Evolutionary conservation across 2,113 vertebrate species (phyloP), one percentile per base, ranked within the genome.

Genomic region (Tragelaphus buxtoni): DNA sequence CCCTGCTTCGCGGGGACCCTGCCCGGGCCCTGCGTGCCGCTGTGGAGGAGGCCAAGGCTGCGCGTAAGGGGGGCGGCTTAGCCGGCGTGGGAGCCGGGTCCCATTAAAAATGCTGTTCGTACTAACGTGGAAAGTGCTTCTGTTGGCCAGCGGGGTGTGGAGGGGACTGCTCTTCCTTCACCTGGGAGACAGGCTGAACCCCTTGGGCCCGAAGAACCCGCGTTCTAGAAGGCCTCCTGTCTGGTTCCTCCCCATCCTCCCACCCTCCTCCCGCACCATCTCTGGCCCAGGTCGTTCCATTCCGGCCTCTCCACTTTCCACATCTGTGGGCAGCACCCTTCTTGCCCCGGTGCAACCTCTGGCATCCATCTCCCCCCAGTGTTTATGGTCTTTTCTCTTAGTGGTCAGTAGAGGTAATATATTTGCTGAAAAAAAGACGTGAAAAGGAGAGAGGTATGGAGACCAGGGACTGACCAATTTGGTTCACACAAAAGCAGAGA

Each of bases 21-120:
- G 97, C 98, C 7, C 97, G 98, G 96, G 99, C 99, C 97, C 98
- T 99, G n/a, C 98, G 99, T 3, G 98, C 98, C 0, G 99, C 99
- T 0, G 97, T 99, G 88, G 99, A 99, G 97, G 99, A 99, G 79
- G 99, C 99, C n/a, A 99, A 98, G 95, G 99, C 98, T 90, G 99
- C 98, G 0, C 98, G 98, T 90, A 98, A 98, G 65, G 97, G 97
- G 77, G 97, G 97, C 6, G 97, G 97, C 35, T 88, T 98, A 24
- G 97, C 96, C 1, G 98, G 97, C 1, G 56, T 97, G 53, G 95
- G 96, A 35, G 92, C 90, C 35, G 88, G 94, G 69, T 30, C 47
- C 51, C 97, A 97, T 79, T 97, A 96, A 97, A 97, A 53, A 88
- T 3, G 22, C 39, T 56, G 45, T 20, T 95, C 69, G n/a, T 35